A percentile compares a stretch with the other conserved stretches of the same genome.
Conservation (phyloP, 2,113 vertebrate genomes). For the Stigmatopora argus region DNA sequence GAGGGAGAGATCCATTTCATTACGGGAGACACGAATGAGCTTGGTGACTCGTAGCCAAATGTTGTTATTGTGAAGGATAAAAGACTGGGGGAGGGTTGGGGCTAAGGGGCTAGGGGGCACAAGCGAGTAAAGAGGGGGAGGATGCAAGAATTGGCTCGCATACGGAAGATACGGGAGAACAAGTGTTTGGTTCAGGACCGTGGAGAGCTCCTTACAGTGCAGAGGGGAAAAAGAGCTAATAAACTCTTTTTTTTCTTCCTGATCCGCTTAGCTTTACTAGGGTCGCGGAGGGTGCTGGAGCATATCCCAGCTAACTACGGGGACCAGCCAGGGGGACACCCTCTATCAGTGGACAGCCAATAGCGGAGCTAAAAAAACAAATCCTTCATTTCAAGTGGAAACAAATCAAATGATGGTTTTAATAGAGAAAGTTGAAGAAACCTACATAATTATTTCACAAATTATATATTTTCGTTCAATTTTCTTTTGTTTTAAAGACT, state of each 20-base stretch:
- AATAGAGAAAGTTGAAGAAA: background rate
- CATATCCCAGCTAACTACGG: too few species aligned
- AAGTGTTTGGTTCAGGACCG: constrained; percentile 51
- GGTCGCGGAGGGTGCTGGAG: too few species aligned
- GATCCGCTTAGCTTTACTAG: too few species aligned
- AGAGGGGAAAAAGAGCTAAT: background rate
- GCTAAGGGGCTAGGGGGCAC: background rate
- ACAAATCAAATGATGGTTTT: background rate
- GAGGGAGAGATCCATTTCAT: constrained; percentile 20
- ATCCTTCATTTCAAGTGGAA: background rate
- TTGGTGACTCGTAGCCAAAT: constrained; percentile 63
- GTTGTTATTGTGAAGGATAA: constrained; percentile 61
- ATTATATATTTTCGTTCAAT: too few species aligned
- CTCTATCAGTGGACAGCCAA: too few species aligned
- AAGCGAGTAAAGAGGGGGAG: background rate
- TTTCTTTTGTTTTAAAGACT: background rate
- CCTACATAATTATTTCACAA: background rate
- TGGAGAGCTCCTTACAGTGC: constrained; percentile 45
- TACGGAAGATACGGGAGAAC: background rate
- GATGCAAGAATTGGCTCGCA: background rate
- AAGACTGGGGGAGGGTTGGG: constrained; percentile 3
- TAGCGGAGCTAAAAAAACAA: too few species aligned
- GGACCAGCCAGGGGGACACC: too few species aligned
- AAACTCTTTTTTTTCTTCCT: too few species aligned
- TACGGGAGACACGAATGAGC: constrained; percentile 44